Base-by-base conservation (phyloP, 2,888 invertebrate genomes). In the Temnothorax rugatulus region DNA sequence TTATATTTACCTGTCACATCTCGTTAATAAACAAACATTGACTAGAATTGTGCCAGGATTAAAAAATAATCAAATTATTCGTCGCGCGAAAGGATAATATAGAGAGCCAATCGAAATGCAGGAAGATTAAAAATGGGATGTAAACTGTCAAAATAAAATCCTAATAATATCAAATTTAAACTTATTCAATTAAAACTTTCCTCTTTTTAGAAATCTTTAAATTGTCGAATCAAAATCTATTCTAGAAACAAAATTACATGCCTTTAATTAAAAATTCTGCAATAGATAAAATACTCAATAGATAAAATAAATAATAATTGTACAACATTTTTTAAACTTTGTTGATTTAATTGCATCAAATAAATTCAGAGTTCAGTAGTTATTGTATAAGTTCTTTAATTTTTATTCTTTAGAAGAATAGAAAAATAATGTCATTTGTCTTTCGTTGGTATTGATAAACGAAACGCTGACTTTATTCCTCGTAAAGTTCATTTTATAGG, bases 21-120 rank as follows among this genome's bases (percentile, higher is more conserved):
- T 68, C 13, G 29, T 4, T 18, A 34, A 63, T 75, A 29, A 75
- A 52, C 64, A 54, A 52, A 13, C 5, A 29, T 9, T 21, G 38
- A 15, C 21, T 41, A 18, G 25, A 76, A 77, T 54, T 64, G 2
- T 63, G 50, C 11, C 1, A 21, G 7, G 2, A 21, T 21, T 0
- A 0, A 73, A 75, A 50, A 63, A 63, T 50, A 50, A 75, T 61
- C 9, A 75, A 61, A 75, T 61, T 47, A 63, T 38, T 75, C 9
- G 2, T 50, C 18, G 8, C 25, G 41, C 25, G 18, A 50, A 50
- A 63, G 11, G 3, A 11, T 63, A 34, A 61, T 44, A 63, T 15
- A 15, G 11, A 63, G 7, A 21, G 4, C 21, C 34, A 18, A 38
- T 50, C 21, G 18, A 50, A 50, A 38, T 13, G n/a, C 21, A 25